Base-by-base conservation (phyloP, 2,888 invertebrate genomes). In the Cremastinae sp. region DNA sequence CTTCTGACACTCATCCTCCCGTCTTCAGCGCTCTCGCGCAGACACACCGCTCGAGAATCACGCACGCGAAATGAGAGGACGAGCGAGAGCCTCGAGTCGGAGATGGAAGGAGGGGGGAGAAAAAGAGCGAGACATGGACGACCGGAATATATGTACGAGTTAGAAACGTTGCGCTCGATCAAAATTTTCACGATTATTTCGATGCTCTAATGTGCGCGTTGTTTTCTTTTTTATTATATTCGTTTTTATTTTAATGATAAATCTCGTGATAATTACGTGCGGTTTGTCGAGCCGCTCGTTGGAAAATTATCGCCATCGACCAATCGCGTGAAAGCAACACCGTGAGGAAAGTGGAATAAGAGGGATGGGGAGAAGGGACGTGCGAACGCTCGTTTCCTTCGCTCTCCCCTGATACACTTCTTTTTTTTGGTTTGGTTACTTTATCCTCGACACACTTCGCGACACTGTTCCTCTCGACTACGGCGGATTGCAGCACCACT, bases 401-500 rank as follows among this genome's bases (percentile, higher is more conserved):
- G 41, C 56, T 28, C 74, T 28, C 43, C 43, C 53, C 22, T 37
- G 12, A 14, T 14, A 14, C 16, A 2, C 53, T 22, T 12, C 20
- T 18, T 20, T 22, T 22, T 49, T 35, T 18, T 47, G 56, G 20
- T 41, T 39, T 58, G 5, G 47, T 14, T 16, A 28, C n/a, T n/a
- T n/a, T 58, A 20, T 18, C 22, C 47, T 45, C 56, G 20, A 47
- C 73, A 61, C 64, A 73, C 69, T 47, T 61, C n/a, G 41, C 59
- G 28, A 49, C 53, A 49, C 35, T 43, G 55, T 59, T 53, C 56
- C 62, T 64, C 18, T 41, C 47, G 20, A 49, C 55, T 66, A 47
- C 66, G 66, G 41, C 35, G 39, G 55, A 66, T 69, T 74, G 20
- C 78, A 71, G 12, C 61, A 61, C 62, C 58, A 49, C 53, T 72